Base-by-base conservation (phyloP, 2,797 vertebrate genomes). In the Malacoctenus gilli region DNA sequence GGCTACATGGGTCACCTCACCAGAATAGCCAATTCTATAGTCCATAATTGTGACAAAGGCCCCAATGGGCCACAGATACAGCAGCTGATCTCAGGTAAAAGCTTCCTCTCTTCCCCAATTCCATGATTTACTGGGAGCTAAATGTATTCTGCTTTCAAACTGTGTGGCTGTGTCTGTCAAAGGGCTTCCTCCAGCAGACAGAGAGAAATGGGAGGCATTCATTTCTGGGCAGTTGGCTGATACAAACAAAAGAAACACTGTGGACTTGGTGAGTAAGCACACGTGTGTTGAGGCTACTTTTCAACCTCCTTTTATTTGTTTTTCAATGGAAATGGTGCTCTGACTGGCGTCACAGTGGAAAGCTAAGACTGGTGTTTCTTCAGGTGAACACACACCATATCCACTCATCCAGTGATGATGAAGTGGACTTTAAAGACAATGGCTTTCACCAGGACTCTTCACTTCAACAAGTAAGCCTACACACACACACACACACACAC, bases 1-100 rank as follows among this genome's bases (percentile, higher is more conserved):
- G 97, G 97, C 56, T 99, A 98, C 78, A 99, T 99, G 97, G 96
- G 97, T 12, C 96, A 99, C 79, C 93, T 99, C 54, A 99, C 96
- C 16, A 94, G 97, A 91, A 99, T 99, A 91, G 96, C 96, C 9
- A 99, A 99, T 83, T 97, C 95, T 47, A 92, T 99, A 49, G 95
- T 98, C 65, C 96, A 99, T 61, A 98, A 95, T 62, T 92, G 93
- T 15, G 96, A 99, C 60, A 98, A 99, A 85, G 97, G 97, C 54
- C 95, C 96, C 48, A 97, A 94, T 49, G 94, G 95, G 36, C 74
- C 89, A 0, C 77, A 91, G 65, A 94, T 98, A 59, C 95, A 97
- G 73, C 95, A 93, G 74, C 94, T 95, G 42, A 89, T 97, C 77
- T 94, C 93, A 91, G 96, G 97, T 98, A 83, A 76, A 44, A 16